Evolutionary conservation across 2,113 vertebrate species (phyloP).

Genomic region (Chlamydotis undulata): DNA sequence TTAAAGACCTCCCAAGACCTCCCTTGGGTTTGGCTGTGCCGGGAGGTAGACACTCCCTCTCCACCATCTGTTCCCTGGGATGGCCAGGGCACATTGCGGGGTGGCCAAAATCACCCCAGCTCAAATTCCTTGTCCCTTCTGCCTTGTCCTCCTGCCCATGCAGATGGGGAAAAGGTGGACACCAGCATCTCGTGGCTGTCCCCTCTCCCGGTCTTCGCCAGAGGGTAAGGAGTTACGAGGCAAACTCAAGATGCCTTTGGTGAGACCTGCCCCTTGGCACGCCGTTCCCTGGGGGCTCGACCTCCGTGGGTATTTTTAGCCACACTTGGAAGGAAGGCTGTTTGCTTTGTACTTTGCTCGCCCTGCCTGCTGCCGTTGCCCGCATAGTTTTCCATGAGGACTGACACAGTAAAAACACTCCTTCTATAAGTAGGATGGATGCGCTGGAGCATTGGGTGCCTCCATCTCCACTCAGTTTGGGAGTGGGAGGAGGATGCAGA

Average conservation of each 20-base stretch:
- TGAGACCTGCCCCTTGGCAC: not conserved
- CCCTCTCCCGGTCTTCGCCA: accelerated
- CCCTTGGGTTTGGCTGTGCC: accelerated
- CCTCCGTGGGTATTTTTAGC: not conserved
- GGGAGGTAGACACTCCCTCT: not conserved
- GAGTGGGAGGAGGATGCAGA: not conserved
- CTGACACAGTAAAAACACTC: not conserved
- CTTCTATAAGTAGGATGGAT: not conserved
- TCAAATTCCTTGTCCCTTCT: not conserved
- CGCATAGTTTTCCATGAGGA: not conserved
- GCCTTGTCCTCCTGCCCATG: not conserved
- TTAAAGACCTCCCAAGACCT: not conserved
- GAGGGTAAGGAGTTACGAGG: not conserved
- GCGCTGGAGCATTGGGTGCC: accelerated
- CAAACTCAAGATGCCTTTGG: not conserved
- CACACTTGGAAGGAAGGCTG: not conserved
- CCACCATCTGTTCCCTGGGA: not conserved
- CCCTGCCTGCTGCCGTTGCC: not conserved
- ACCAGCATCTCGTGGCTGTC: not conserved
- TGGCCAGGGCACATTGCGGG: accelerated
- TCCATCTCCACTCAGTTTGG: not conserved
- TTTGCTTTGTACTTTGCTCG: not conserved
- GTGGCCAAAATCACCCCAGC: not conserved
- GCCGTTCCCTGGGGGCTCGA: accelerated
- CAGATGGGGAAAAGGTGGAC: not conserved